phyloP scores from a whole-genome alignment of 1,140 invertebrate genomes.

The Drosophila yakuba region DNA sequence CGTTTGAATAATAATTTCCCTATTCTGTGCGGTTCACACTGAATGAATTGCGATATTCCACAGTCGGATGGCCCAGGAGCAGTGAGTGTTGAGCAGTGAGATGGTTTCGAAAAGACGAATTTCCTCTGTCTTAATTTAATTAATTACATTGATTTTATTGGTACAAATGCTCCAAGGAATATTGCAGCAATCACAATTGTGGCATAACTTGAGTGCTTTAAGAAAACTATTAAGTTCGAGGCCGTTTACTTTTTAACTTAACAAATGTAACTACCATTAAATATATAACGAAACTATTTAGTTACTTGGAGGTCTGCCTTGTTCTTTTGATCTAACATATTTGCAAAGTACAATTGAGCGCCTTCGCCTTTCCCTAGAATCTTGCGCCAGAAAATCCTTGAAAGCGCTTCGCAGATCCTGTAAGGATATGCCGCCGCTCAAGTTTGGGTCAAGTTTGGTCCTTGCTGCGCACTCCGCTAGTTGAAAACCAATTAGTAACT shows the following conservation, averaged over 20 bases:
- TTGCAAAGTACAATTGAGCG: too few species aligned
- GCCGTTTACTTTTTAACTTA: too few species aligned
- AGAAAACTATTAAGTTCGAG: too few species aligned
- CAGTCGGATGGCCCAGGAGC: constrained; percentile 5
- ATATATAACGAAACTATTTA: too few species aligned
- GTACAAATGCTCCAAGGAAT: background rate
- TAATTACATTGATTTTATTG: constrained; percentile 1
- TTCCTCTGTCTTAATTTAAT: background rate
- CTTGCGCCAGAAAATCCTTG: background rate
- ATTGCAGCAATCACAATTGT: too few species aligned
- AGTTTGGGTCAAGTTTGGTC: constrained; percentile 1
- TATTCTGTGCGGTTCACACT: constrained; percentile 21
- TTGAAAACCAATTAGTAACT: constrained; percentile 44
- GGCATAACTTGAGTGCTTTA: too few species aligned
- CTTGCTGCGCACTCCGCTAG: background rate
- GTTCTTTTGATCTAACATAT: too few species aligned
- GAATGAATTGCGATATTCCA: constrained; percentile 20
- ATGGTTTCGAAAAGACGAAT: background rate
- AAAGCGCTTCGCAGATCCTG: background rate
- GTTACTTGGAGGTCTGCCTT: too few species aligned
- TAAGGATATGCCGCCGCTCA: background rate
- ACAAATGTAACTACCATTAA: too few species aligned
- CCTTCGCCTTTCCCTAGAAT: too few species aligned
- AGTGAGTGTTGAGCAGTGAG: background rate
- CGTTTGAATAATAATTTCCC: constrained; percentile 27